Conservation (phyloP, 2,888 invertebrate species). For the Lasius platythorax region DNA sequence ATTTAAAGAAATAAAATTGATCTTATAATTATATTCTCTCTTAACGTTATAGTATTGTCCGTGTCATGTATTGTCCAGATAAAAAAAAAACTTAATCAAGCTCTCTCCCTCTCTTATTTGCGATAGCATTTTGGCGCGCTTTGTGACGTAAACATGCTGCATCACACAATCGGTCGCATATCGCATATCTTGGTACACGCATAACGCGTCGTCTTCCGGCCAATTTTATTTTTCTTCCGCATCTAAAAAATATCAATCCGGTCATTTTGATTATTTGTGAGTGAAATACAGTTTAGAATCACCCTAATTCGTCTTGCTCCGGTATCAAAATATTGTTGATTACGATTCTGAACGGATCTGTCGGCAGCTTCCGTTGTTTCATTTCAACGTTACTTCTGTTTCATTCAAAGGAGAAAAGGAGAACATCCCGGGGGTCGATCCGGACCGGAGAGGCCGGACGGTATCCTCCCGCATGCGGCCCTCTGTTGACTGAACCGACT, state of each 20-base stretch:
- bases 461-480: conserved; percentile 70
- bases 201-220: background rate
- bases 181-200: conserved; percentile 9
- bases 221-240: conserved; percentile 1
- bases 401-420: conserved; percentile 21
- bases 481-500: conserved; percentile 75
- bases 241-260: background rate
- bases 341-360: background rate
- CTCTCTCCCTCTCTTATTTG: background rate
- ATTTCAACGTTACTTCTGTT: background rate
- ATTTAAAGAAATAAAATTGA: conserved; percentile 1
- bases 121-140: background rate
- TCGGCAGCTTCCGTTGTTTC: background rate
- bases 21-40: background rate
- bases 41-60: background rate
- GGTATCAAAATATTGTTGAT: conserved; percentile 1
- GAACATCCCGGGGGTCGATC: conserved; percentile 1
- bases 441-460: conserved; percentile 57
- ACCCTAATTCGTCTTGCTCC: background rate
- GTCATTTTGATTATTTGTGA: background rate
- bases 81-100: background rate
- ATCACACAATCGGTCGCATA: background rate
- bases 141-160: background rate
- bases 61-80: background rate
- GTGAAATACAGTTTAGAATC: background rate